Conservation (phyloP, 2,888 invertebrate species). For the Flexamia atlantica region DNA sequence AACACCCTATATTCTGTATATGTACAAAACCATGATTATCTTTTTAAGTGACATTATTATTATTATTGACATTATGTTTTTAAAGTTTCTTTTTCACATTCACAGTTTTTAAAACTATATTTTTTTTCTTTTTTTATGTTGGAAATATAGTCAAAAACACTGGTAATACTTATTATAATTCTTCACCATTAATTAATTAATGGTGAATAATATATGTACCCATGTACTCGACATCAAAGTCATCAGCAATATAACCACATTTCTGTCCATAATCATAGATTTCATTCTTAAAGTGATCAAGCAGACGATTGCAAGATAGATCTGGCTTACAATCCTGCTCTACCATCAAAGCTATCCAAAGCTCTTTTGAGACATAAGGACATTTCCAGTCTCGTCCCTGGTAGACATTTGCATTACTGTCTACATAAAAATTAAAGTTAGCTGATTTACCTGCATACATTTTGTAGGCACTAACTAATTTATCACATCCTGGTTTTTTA, state of each 20-base stretch:
- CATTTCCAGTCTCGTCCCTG: slow-evolving; percentile 22
- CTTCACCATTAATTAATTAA: too few species aligned
- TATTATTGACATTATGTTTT: too few species aligned
- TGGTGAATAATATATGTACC: background rate
- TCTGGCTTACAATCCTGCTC: background rate
- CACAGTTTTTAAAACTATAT: too few species aligned
- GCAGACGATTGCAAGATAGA: slow-evolving; percentile 44
- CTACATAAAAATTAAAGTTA: slow-evolving; percentile 34
- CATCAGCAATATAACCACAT: background rate
- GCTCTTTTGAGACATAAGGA: background rate
- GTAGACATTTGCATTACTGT: slow-evolving; percentile 22
- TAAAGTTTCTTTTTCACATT: too few species aligned
- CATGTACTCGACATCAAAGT: background rate
- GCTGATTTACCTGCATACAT: background rate
- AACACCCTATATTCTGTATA: too few species aligned
- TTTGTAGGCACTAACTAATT: background rate
- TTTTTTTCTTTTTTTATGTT: too few species aligned
- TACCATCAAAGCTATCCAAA: slow-evolving; percentile 29
- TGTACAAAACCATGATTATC: too few species aligned
- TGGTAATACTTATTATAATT: too few species aligned
- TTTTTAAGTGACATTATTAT: too few species aligned
- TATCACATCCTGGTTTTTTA: background rate
- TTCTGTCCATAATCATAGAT: background rate
- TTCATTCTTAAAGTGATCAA: slow-evolving; percentile 61
- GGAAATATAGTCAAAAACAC: too few species aligned